phyloP scores from a whole-genome alignment of 2,113 vertebrate species.

The Harpagus bidentatus region DNA sequence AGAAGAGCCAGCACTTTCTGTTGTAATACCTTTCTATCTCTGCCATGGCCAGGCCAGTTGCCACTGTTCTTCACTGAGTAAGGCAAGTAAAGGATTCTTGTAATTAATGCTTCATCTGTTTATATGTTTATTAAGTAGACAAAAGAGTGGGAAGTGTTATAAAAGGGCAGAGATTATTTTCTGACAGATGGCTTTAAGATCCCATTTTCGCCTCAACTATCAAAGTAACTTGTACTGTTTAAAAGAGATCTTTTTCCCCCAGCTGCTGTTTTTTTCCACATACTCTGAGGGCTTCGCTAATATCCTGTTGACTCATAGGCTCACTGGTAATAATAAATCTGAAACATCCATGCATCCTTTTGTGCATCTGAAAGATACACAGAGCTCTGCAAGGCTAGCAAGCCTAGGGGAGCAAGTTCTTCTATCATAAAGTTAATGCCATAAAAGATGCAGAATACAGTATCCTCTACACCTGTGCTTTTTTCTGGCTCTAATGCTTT shows the following conservation, averaged over 20 bases:
- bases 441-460: not conserved
- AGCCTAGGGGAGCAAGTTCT: not conserved
- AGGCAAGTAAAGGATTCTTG: not conserved
- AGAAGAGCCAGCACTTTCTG: constrained; percentile 9
- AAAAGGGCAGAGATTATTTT: not conserved
- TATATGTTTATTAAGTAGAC: not conserved
- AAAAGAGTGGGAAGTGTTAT: not conserved
- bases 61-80: not conserved
- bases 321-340: not conserved
- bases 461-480: not conserved
- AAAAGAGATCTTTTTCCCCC: not conserved
- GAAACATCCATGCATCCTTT: not conserved
- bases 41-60: not conserved
- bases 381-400: not conserved
- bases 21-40: not conserved
- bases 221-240: not conserved
- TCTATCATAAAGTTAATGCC: not conserved
- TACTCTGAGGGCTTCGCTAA: not conserved
- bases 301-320: not conserved
- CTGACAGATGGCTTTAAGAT: not conserved
- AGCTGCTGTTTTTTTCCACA: not conserved
- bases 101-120: not conserved
- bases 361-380: not conserved
- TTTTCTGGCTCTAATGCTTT: not conserved
- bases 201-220: not conserved